Evolutionary conservation across 2,797 vertebrate genomes (phyloP), one percentile per base, ranked within the genome.

Genomic region (Cacajao melanocephalus): DNA sequence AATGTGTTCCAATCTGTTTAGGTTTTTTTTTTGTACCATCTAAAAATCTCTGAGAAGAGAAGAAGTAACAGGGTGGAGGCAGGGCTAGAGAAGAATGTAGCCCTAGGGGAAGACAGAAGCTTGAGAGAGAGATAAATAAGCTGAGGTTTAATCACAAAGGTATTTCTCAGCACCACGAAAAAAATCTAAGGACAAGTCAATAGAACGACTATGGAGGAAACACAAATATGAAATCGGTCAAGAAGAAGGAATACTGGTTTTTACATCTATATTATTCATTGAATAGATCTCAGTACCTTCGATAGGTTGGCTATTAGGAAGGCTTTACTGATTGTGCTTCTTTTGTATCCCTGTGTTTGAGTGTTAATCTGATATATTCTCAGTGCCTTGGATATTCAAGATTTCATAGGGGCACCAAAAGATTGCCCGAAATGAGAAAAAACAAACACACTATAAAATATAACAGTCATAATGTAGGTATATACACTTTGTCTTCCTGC

Each of bases 321-420:
- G 12, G 0, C 76, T 91, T 90, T 91, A 84, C 83, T 48, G 15
- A 96, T 80, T 80, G 4, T 76, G 11, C 14, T 83, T 80, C 19
- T 76, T 89, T 92, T 96, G 55, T 92, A 90, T 78, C 61, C 33
- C 39, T 55, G 5, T 44, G 44, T 88, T 92, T 93, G 28, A 90
- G 22, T 80, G 10, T 93, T 92, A 89, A 48, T 88, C 41, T 58
- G 8, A 73, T 84, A 36, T 81, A 75, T 89, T 92, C 46, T 17
- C 44, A 84, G 17, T 85, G 33, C 70, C 89, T 88, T 79, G 22
- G 22, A 94, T 96, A 90, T 92, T 85, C 13, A 95, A 50, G 9
- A 79, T 84, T 91, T 95, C 52, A 70, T 4, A 81, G 46, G 24
- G 48, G 88, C 88, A 91, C 61, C 48, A 80, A 95, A 97, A 89